Evolutionary conservation across 1,140 invertebrate species (phyloP).

Genomic region (Pogonomyrmex californicus): DNA sequence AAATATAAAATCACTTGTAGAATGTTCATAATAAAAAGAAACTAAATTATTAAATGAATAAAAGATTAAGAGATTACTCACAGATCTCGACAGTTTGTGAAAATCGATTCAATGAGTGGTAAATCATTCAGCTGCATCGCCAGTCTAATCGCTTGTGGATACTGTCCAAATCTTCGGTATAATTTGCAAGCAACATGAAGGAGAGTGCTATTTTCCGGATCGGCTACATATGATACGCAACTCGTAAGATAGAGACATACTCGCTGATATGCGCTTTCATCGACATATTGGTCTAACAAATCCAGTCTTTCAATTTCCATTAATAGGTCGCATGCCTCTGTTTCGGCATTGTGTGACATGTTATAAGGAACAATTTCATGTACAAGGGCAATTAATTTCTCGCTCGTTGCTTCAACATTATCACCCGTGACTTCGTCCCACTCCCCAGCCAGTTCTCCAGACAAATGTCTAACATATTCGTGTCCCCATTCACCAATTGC

Average conservation of each 20-base stretch:
- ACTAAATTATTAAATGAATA: conserved; percentile 4
- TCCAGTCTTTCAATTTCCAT: conserved; percentile 99
- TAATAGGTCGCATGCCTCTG: conserved; percentile 99
- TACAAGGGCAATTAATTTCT: conserved; percentile 92
- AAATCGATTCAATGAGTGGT: conserved; percentile 94
- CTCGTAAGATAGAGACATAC: conserved; percentile 99
- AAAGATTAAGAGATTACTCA: conserved; percentile 88
- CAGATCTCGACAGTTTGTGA: conserved; percentile 94
- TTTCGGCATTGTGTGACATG: conserved; percentile 99
- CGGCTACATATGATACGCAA: conserved; percentile 99
- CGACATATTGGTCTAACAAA: conserved; percentile 96
- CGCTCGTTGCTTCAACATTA: conserved; percentile 88
- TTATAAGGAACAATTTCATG: conserved; percentile 98
- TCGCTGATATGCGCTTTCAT: conserved; percentile 96
- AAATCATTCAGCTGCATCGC: conserved; percentile 98
- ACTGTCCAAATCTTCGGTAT: conserved; percentile 97
- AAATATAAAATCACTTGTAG: neutral
- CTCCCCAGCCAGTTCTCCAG: conserved; percentile 97
- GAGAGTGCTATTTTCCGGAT: conserved; percentile 97
- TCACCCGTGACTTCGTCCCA: conserved; percentile 92
- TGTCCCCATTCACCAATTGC: conserved; percentile 99
- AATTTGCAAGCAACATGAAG: conserved; percentile 95
- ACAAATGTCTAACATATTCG: conserved; percentile 97
- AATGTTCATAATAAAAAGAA: neutral
- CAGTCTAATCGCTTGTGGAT: conserved; percentile 96